These are phyloP conservation scores for Zeus faber DNA, from an alignment of 2,113 vertebrate species.

Conservation along the genomic window DNA sequence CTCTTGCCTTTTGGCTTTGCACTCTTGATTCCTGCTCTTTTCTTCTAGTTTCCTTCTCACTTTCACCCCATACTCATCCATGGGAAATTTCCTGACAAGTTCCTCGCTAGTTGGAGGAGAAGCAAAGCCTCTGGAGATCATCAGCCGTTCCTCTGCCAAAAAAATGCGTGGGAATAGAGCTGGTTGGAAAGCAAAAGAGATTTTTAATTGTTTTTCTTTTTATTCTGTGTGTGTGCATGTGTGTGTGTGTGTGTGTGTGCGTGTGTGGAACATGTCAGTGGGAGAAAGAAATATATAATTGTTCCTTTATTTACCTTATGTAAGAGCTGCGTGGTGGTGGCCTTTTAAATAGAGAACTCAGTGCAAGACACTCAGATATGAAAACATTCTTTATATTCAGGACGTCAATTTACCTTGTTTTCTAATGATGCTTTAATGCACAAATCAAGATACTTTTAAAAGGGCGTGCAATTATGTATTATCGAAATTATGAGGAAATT, in stretches of 20 bases:
- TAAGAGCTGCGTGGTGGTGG: slow-evolving; percentile 56
- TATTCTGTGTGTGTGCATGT: slow-evolving; percentile 40
- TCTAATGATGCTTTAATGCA: slow-evolving; percentile 35
- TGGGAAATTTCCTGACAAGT: slow-evolving; percentile 98
- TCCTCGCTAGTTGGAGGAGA: slow-evolving; percentile 91
- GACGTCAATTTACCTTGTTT: too few species aligned
- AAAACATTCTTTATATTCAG: slow-evolving; percentile 61
- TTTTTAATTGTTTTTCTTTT: slow-evolving; percentile 87
- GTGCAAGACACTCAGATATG: slow-evolving; percentile 8
- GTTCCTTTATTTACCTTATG: slow-evolving; percentile 73
- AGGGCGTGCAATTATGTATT: slow-evolving; percentile 49
- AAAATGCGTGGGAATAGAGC: slow-evolving; percentile 94
- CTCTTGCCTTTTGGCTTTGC: slow-evolving; percentile 58
- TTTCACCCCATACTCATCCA: slow-evolving; percentile 80
- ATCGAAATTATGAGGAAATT: slow-evolving; percentile 21
- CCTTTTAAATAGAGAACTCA: slow-evolving; percentile 28
- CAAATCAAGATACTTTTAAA: slow-evolving; percentile 69
- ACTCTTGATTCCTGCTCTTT: slow-evolving; percentile 62
- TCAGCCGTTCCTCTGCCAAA: slow-evolving; percentile 88
- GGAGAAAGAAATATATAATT: slow-evolving; percentile 68
- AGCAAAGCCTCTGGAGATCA: slow-evolving; percentile 89
- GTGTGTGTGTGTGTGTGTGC: not conserved
- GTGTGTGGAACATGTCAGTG: not conserved
- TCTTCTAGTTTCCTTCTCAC: slow-evolving; percentile 70
- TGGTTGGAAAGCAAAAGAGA: slow-evolving; percentile 86